Evolutionary conservation across 2,113 vertebrate genomes (phyloP).

Genomic region (Vombatus ursinus): DNA sequence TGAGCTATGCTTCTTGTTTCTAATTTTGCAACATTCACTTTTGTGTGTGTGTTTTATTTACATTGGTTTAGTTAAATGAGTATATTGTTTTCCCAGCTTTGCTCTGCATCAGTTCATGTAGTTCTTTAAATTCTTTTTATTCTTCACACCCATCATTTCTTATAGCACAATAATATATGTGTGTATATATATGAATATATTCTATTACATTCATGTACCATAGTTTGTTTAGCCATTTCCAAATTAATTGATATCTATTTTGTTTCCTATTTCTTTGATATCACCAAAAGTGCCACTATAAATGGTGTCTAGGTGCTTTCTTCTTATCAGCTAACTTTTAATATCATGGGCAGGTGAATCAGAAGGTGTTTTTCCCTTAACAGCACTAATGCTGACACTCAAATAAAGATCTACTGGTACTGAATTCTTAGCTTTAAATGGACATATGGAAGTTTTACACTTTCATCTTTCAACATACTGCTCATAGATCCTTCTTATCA

Average conservation of each 20-base stretch:
- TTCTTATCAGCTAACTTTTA: not conserved
- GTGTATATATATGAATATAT: too few relatives aligned
- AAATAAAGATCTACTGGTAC: not conserved
- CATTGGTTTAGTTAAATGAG: too few relatives aligned
- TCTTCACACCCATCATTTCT: too few relatives aligned
- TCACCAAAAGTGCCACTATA: too few relatives aligned
- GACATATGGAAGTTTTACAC: not conserved
- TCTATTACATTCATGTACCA: not conserved
- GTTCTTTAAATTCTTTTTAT: not conserved
- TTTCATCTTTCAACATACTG: not conserved
- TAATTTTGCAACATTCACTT: too few relatives aligned
- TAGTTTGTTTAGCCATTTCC: not conserved
- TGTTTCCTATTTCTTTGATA: not conserved
- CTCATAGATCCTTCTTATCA: too few relatives aligned
- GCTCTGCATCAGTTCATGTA: not conserved
- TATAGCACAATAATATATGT: too few relatives aligned
- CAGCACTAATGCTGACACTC: not conserved
- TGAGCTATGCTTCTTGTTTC: too few relatives aligned
- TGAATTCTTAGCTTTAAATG: not conserved
- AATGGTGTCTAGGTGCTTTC: too few relatives aligned
- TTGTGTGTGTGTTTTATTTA: too few relatives aligned
- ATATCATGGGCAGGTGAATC: not conserved
- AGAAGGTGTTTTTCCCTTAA: not conserved
- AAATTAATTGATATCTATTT: not conserved
- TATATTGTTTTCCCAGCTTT: too few relatives aligned